Conservation (phyloP, 2,113 vertebrate genomes). For the Psittacara wagleri region DNA sequence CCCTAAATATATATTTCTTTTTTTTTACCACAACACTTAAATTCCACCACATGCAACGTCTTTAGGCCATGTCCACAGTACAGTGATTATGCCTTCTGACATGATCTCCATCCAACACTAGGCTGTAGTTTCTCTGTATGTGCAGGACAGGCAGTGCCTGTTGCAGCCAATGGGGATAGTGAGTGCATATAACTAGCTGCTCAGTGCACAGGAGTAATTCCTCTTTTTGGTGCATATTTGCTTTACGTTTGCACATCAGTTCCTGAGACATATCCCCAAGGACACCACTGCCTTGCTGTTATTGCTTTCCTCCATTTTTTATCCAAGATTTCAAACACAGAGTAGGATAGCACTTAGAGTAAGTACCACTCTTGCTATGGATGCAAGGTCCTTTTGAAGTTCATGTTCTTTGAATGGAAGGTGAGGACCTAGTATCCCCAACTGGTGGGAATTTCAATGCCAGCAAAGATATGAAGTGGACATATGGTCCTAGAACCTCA, state of each 20-base stretch:
- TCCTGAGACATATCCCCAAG: not conserved
- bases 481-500: not conserved
- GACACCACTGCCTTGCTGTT: not conserved
- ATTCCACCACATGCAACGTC: not conserved
- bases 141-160: not conserved
- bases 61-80: not conserved
- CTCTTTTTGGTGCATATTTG: not conserved
- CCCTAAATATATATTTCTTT: not conserved
- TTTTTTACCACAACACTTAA: not conserved
- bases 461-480: not conserved
- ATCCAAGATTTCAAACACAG: not conserved
- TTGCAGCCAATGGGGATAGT: not conserved
- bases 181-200: not conserved
- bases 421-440: not conserved
- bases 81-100: not conserved
- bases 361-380: not conserved
- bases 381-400: not conserved
- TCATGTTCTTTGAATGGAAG: not conserved
- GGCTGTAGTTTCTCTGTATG: not conserved
- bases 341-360: not conserved
- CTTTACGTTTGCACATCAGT: not conserved
- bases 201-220: not conserved
- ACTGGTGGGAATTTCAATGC: not conserved
- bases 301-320: not conserved
- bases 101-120: not conserved